phyloP scores from a whole-genome alignment of 2,888 invertebrate species.

The Amiota communis region DNA sequence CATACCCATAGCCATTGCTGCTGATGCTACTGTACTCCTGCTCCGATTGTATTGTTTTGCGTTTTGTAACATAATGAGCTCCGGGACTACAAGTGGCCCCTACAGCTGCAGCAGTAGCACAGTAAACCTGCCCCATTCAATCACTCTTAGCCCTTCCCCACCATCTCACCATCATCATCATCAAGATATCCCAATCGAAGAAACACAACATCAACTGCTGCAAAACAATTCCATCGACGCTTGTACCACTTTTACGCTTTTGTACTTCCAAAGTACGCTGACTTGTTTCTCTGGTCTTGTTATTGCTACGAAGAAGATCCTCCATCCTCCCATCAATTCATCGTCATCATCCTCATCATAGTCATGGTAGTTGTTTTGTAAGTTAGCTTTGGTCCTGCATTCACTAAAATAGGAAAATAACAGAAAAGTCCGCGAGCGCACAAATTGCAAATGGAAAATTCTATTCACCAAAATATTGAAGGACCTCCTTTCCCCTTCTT shows the following conservation, averaged over 20 bases:
- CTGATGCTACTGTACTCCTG: not conserved
- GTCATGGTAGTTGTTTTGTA: constrained; percentile 13
- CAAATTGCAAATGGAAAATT: constrained; percentile 24
- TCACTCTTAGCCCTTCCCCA: constrained; percentile 30
- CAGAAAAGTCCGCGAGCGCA: constrained; percentile 2
- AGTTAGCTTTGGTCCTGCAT: constrained; percentile 7
- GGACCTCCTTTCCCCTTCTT: not conserved
- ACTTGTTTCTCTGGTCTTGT: constrained; percentile 27
- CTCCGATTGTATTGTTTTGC: constrained; percentile 62
- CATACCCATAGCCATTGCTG: not conserved
- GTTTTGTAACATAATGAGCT: constrained; percentile 69
- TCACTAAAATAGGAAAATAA: not conserved
- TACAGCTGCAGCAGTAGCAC: constrained; percentile 45
- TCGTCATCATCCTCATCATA: not conserved
- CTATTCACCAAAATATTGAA: constrained; percentile 12
- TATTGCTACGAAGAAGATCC: constrained; percentile 22
- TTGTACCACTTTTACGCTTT: constrained; percentile 67
- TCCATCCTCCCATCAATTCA: not conserved
- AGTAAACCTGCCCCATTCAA: constrained; percentile 5
- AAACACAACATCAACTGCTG: constrained; percentile 43
- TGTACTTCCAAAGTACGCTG: constrained; percentile 52
- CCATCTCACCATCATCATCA: constrained; percentile 1
- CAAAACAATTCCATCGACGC: constrained; percentile 64
- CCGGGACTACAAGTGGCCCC: constrained; percentile 65
- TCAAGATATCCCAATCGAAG: constrained; percentile 33